Evolutionary conservation across 2,113 vertebrate species (phyloP).

Genomic region (Salvator merianae): DNA sequence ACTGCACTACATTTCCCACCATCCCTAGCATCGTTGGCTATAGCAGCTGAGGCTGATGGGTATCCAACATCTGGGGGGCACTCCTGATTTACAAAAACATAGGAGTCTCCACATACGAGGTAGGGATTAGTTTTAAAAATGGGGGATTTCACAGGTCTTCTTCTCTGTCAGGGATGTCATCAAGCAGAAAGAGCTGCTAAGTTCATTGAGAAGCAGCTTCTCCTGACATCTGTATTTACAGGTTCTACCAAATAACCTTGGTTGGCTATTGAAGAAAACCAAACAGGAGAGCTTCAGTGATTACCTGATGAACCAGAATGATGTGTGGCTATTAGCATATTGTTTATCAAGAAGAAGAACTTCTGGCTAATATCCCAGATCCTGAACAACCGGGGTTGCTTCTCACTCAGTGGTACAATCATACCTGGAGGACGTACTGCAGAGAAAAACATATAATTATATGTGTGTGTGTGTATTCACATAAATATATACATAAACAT

Average conservation of each 20-base stretch:
- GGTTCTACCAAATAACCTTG: neutral
- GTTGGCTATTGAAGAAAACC: neutral
- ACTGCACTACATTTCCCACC: neutral
- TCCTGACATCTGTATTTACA: neutral
- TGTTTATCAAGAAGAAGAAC: neutral
- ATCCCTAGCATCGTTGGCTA: neutral
- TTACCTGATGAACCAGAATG: neutral
- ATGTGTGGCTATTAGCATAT: neutral
- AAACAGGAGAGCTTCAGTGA: neutral
- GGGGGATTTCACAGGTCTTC: neutral
- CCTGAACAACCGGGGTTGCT: neutral
- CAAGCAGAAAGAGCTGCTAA: neutral
- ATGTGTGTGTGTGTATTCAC: no score
- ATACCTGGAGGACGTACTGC: neutral
- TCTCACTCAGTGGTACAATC: neutral
- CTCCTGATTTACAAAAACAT: neutral
- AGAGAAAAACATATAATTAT: neutral
- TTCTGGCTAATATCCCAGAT: slow-evolving; percentile 4
- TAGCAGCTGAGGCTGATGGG: neutral
- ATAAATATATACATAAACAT: neutral
- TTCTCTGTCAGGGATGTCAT: neutral
- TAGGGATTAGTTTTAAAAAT: neutral
- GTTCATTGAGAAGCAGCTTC: neutral
- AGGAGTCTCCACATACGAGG: neutral
- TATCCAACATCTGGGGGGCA: neutral